Evolutionary conservation across 2,888 invertebrate genomes (phyloP).

Genomic region (Polydrusus tereticollis): DNA sequence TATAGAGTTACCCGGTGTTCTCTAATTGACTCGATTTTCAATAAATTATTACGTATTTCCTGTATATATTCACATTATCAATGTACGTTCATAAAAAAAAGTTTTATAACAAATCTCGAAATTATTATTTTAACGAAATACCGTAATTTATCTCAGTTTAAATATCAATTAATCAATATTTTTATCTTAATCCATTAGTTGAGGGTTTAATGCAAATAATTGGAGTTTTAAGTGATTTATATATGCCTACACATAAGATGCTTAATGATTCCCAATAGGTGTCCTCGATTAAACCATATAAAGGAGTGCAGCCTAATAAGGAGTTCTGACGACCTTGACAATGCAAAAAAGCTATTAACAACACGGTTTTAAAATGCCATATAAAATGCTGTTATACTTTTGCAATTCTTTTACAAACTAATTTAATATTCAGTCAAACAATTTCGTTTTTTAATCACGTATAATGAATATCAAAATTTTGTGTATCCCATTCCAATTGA

Average conservation of each 20-base stretch:
- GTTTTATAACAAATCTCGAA: too few species aligned
- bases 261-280: conserved; percentile 4
- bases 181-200: background rate
- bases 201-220: background rate
- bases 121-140: too few species aligned
- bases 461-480: too few species aligned
- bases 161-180: background rate
- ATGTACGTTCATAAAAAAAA: too few species aligned
- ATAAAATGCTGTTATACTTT: background rate
- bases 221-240: conserved; percentile 2
- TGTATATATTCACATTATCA: too few species aligned
- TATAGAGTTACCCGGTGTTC: too few species aligned
- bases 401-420: background rate
- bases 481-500: too few species aligned
- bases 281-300: conserved; percentile 25
- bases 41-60: too few species aligned
- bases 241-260: background rate
- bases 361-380: background rate
- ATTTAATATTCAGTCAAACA: too few species aligned
- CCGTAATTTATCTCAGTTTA: background rate
- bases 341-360: conserved; percentile 1
- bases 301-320: conserved; percentile 28
- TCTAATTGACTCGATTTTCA: too few species aligned
- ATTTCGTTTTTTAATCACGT: too few species aligned
- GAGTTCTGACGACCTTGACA: conserved; percentile 27